These are phyloP conservation scores for Motacilla alba DNA, from an alignment of 2,113 vertebrate species.

Conservation along the genomic window DNA sequence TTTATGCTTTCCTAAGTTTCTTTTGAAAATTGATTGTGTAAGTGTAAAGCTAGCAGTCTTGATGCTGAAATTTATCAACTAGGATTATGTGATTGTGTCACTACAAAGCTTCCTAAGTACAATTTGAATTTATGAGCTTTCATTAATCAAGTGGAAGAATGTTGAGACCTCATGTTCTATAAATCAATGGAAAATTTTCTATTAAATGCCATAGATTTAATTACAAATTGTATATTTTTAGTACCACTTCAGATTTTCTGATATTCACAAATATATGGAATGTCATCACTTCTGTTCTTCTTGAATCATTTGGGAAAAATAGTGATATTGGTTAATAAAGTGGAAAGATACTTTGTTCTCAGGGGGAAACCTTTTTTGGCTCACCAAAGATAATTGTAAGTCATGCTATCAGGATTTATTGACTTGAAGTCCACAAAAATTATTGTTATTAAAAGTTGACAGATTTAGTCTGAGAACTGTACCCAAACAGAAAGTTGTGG, in stretches of 20 bases:
- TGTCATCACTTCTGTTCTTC: not conserved
- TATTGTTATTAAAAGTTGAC: not conserved
- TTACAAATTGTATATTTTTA: not conserved
- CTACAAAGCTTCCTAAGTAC: not conserved
- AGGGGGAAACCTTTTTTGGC: not conserved
- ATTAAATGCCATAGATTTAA: not conserved
- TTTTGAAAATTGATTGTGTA: not conserved
- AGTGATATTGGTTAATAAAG: not conserved
- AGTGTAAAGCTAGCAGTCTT: not conserved
- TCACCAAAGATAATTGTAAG: not conserved
- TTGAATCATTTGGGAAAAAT: not conserved
- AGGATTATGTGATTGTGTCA: not conserved
- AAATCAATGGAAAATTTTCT: not conserved
- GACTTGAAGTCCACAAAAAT: not conserved
- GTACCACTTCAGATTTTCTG: not conserved
- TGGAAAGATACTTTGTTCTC: not conserved
- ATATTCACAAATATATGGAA: not conserved
- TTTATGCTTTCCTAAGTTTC: not conserved
- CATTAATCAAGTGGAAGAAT: not conserved
- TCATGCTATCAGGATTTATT: not conserved
- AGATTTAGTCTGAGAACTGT: not conserved
- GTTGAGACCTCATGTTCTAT: not conserved
- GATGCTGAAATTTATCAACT: not conserved
- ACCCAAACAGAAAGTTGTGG: not conserved
- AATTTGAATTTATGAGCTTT: not conserved